Percentiles rank a stretch among this genome's conserved stretches.
These are phyloP conservation scores for Diorhabda elongata DNA, from an alignment of 1,140 invertebrate genomes.

Conservation along the genomic window DNA sequence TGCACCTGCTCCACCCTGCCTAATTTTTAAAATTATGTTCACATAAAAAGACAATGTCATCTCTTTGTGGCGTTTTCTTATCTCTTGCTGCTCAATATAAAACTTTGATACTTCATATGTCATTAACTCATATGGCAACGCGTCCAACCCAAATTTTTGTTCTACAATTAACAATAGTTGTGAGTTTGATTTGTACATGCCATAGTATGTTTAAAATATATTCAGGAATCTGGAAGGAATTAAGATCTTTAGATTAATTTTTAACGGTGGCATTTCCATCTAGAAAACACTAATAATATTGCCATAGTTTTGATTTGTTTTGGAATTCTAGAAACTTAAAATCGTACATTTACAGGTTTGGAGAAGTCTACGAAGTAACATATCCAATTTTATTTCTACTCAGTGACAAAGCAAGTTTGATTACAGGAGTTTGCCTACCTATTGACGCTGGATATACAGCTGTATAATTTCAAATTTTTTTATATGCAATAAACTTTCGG, in stretches of 20 bases:
- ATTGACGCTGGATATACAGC: slow-evolving; percentile 74
- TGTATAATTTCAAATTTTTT: no score
- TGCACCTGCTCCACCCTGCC: no score
- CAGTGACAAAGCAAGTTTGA: slow-evolving; percentile 78
- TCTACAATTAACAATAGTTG: no score
- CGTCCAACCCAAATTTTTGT: no score
- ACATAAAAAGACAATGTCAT: no score
- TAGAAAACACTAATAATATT: neutral
- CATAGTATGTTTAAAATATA: neutral
- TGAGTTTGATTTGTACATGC: neutral
- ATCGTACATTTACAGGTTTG: slow-evolving; percentile 50
- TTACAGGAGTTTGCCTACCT: slow-evolving; percentile 71
- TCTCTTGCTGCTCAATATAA: no score
- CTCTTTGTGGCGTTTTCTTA: no score
- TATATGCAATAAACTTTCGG: no score
- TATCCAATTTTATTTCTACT: slow-evolving; percentile 76
- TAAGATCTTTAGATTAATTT: neutral
- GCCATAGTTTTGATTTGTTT: neutral
- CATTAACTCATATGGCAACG: no score
- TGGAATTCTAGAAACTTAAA: slow-evolving; percentile 3
- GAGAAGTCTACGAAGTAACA: slow-evolving; percentile 80
- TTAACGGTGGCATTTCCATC: neutral
- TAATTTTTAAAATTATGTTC: no score
- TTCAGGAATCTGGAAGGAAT: neutral
- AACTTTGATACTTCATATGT: no score